Percentiles rank a stretch among this genome's conserved stretches.
Conservation (phyloP, 2,888 invertebrate genomes). For the Ormia ochracea region DNA sequence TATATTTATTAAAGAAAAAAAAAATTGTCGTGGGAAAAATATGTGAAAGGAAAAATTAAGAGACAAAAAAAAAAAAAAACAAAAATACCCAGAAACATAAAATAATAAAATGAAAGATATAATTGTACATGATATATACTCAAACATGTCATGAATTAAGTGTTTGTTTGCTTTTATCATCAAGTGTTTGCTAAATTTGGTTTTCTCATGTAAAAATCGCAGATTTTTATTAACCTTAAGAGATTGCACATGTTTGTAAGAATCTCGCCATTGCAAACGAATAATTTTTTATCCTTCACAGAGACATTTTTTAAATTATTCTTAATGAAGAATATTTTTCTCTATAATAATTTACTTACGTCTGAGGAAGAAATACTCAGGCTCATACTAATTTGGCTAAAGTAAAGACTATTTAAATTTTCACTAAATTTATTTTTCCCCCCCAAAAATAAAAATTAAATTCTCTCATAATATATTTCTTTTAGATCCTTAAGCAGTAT, state of each 20-base stretch:
- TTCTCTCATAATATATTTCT: too few species aligned
- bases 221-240: slow-evolving; percentile 31
- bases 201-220: neutral
- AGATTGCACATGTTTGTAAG: neutral
- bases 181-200: slow-evolving; percentile 28
- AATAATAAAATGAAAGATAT: slow-evolving; percentile 50
- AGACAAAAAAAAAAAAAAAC: slow-evolving; percentile 29
- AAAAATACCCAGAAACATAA: slow-evolving; percentile 29
- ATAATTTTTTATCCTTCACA: too few species aligned
- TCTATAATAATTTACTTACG: too few species aligned
- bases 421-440: too few species aligned
- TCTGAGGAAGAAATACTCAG: neutral
- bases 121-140: slow-evolving; percentile 55
- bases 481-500: too few species aligned
- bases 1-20: slow-evolving; percentile 21
- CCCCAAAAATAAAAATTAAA: too few species aligned
- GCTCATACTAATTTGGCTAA: neutral
- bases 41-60: slow-evolving; percentile 56
- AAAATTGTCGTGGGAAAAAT: slow-evolving; percentile 62
- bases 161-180: slow-evolving; percentile 55
- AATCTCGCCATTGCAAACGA: neutral
- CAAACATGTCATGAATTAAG: slow-evolving; percentile 58
- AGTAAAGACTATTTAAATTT: neutral
- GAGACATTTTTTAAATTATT: too few species aligned
- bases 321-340: too few species aligned